These are phyloP conservation scores for Ophiodon elongatus DNA, from an alignment of 2,113 vertebrate genomes.

Conservation along the genomic window DNA sequence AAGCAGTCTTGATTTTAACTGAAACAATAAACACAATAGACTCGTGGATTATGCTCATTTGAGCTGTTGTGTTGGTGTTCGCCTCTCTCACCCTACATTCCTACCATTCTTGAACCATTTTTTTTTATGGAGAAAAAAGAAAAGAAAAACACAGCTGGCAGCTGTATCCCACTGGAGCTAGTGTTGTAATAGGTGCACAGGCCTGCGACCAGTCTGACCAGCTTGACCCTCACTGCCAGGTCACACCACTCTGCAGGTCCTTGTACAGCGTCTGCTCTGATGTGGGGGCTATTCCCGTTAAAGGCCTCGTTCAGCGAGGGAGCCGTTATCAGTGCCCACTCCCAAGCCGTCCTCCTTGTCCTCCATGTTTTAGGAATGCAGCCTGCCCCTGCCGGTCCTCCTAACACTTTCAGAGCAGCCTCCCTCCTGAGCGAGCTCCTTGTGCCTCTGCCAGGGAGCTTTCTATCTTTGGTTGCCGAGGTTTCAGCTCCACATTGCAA, in stretches of 20 bases:
- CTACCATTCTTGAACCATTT: constrained; percentile 38
- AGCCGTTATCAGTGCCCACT: constrained; percentile 60
- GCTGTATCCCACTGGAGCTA: constrained; percentile 15
- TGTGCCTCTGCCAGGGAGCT: neutral
- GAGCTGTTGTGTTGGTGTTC: constrained; percentile 30
- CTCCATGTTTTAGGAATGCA: constrained; percentile 38
- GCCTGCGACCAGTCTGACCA: neutral
- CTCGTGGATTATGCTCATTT: constrained; percentile 33
- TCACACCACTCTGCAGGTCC: constrained; percentile 37
- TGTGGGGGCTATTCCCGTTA: constrained; percentile 42
- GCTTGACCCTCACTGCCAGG: constrained; percentile 7
- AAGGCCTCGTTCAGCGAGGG: constrained; percentile 56
- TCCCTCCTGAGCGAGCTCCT: constrained; percentile 1
- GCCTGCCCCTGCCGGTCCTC: constrained; percentile 49
- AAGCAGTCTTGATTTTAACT: constrained; percentile 42
- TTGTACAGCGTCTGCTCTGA: neutral
- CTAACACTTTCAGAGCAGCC: constrained; percentile 40
- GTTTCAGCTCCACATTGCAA: constrained; percentile 22
- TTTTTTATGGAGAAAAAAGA: constrained; percentile 20
- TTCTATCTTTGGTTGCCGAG: constrained; percentile 17
- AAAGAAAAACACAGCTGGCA: constrained; percentile 27
- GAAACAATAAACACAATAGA: constrained; percentile 63
- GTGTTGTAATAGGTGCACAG: constrained; percentile 31
- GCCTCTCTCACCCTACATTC: constrained; percentile 26
- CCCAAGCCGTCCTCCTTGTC: constrained; percentile 25